Evolutionary conservation across 2,113 vertebrate species (phyloP).

Genomic region (Mohoua ochrocephala): DNA sequence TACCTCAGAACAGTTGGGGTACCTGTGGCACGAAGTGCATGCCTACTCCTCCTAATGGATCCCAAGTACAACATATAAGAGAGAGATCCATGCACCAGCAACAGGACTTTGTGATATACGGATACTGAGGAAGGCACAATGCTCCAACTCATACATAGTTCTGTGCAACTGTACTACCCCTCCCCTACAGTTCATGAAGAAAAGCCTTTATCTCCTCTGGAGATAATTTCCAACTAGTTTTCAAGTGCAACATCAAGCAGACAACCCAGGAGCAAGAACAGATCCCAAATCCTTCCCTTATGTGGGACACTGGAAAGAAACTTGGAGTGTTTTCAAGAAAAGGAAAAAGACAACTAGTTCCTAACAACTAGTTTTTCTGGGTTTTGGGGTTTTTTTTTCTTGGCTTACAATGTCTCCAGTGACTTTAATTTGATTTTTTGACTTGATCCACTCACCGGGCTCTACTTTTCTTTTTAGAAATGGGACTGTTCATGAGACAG

Average conservation of each 20-base stretch:
- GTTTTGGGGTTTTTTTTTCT: background rate
- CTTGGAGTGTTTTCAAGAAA: background rate
- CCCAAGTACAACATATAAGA: accelerated
- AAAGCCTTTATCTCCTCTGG: background rate
- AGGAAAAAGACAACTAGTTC: background rate
- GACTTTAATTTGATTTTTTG: background rate
- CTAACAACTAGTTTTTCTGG: background rate
- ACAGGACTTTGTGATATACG: background rate
- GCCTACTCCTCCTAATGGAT: background rate
- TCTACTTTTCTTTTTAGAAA: background rate
- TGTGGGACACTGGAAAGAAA: background rate
- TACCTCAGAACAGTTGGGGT: background rate
- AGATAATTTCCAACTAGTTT: background rate
- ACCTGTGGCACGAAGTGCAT: background rate
- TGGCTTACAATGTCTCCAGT: background rate
- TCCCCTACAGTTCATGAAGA: background rate
- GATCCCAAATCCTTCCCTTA: background rate
- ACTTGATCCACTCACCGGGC: background rate
- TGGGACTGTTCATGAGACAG: background rate
- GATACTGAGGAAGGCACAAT: background rate
- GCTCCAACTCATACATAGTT: background rate
- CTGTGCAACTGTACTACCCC: background rate
- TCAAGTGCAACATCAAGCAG: background rate
- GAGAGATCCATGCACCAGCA: background rate
- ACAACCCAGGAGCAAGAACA: background rate